Evolutionary conservation across 2,113 vertebrate species (phyloP).

Genomic region (Lycaon pictus): DNA sequence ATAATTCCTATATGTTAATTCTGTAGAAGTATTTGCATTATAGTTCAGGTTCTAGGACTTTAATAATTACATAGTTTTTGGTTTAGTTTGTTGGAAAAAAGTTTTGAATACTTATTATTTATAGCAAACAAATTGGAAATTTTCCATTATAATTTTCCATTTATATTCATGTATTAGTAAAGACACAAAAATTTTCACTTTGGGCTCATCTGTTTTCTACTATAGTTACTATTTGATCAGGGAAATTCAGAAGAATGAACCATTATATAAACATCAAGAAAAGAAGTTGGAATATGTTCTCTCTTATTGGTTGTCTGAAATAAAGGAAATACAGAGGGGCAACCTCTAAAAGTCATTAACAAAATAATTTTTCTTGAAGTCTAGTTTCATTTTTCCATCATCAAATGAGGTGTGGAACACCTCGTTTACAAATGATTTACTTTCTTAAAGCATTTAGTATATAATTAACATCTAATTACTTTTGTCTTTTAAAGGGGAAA

Average conservation of each 20-base stretch:
- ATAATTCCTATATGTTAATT: not conserved
- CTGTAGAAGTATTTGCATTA: not conserved
- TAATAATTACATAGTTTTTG: not conserved
- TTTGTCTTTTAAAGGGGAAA: not conserved
- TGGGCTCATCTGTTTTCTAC: not conserved
- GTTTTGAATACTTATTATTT: constrained; percentile 18
- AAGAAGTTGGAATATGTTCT: not conserved
- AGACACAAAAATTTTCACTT: not conserved
- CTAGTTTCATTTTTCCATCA: not conserved
- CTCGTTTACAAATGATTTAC: not conserved
- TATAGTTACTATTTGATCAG: not conserved
- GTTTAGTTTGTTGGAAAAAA: not conserved
- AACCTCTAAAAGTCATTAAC: not conserved
- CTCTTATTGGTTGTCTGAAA: not conserved
- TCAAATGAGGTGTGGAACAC: not conserved
- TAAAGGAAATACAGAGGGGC: not conserved
- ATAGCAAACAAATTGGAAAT: not conserved
- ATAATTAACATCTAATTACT: not conserved
- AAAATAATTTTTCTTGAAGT: not conserved
- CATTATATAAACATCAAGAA: not conserved
- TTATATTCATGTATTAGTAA: not conserved
- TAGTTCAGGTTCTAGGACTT: not conserved
- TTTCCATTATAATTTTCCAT: not conserved
- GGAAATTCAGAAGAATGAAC: not conserved
- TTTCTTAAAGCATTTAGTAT: not conserved